phyloP scores from a whole-genome alignment of 1,140 invertebrate species.

The Leptopilina boulardi region DNA sequence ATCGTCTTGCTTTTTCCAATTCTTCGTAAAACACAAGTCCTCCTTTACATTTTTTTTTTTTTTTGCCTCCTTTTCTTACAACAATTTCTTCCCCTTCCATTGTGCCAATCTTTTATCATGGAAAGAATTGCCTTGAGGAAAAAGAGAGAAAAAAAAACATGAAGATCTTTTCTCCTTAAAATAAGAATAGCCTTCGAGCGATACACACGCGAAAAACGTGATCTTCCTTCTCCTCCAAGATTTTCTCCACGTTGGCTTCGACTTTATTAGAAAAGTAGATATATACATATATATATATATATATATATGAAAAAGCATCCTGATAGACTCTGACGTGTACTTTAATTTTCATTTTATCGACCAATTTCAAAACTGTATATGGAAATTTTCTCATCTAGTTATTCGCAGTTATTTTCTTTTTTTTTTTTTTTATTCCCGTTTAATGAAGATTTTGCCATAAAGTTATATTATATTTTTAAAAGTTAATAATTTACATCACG shows the following conservation, averaged over 20 bases:
- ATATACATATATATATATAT: neutral
- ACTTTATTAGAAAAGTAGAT: conserved; percentile 21
- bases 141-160: neutral
- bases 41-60: neutral
- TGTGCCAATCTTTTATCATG: neutral
- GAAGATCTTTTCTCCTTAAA: neutral
- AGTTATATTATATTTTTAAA: neutral
- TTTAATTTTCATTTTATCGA: conserved; percentile 30
- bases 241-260: neutral
- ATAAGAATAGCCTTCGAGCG: conserved; percentile 11
- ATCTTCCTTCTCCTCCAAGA: neutral
- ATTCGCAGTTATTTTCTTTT: too few relatives aligned
- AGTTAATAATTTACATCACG: neutral
- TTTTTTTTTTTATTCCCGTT: neutral
- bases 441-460: neutral
- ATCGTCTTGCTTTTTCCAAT: conserved; percentile 34
- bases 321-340: conserved; percentile 38
- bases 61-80: neutral
- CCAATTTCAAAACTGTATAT: neutral
- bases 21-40: neutral
- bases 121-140: neutral
- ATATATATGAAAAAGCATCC: too few relatives aligned
- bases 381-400: neutral
- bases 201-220: conserved; percentile 1
- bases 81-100: conserved; percentile 13